phyloP scores from a whole-genome alignment of 2,888 invertebrate species.

The Oxyteleia sp. region DNA sequence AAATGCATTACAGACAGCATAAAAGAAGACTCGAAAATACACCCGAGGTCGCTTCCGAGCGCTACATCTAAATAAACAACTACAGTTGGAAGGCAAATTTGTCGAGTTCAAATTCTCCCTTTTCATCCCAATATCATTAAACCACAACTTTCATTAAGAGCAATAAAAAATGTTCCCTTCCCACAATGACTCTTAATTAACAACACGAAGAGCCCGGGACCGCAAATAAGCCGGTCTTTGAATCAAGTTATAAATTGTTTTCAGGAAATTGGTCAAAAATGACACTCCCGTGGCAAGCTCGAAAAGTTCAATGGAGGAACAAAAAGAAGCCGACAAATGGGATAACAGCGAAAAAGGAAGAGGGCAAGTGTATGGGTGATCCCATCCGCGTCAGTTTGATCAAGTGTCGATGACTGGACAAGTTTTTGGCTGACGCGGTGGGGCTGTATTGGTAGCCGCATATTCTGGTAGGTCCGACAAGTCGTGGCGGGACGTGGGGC shows the following conservation, averaged over 20 bases:
- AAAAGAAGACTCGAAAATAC: conserved; percentile 18
- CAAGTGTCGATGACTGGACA: conserved; percentile 86
- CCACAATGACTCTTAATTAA: conserved; percentile 36
- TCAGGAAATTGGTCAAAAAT: conserved; percentile 51
- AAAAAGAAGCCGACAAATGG: conserved; percentile 65
- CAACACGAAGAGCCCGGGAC: neutral
- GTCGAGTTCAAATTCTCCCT: neutral
- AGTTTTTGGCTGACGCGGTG: conserved; percentile 77
- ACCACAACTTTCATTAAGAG: neutral
- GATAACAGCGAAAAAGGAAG: conserved; percentile 56
- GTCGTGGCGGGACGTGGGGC: conserved; percentile 77
- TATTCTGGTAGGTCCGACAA: conserved; percentile 74
- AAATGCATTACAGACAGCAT: conserved; percentile 25
- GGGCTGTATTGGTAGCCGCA: conserved; percentile 76
- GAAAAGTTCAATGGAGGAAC: conserved; percentile 38
- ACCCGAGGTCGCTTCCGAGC: no score
- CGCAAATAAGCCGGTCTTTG: conserved; percentile 24
- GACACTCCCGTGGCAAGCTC: conserved; percentile 32
- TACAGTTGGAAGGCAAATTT: neutral
- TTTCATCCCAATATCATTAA: conserved; percentile 8
- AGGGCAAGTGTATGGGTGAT: conserved; percentile 64
- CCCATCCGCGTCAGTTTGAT: conserved; percentile 84
- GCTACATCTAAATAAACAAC: conserved; percentile 7
- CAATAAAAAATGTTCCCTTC: neutral
- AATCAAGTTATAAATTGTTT: conserved; percentile 59